These are phyloP conservation scores for Dyspetes luteomarginatus DNA, from an alignment of 2,888 invertebrate species.

Conservation along the genomic window DNA sequence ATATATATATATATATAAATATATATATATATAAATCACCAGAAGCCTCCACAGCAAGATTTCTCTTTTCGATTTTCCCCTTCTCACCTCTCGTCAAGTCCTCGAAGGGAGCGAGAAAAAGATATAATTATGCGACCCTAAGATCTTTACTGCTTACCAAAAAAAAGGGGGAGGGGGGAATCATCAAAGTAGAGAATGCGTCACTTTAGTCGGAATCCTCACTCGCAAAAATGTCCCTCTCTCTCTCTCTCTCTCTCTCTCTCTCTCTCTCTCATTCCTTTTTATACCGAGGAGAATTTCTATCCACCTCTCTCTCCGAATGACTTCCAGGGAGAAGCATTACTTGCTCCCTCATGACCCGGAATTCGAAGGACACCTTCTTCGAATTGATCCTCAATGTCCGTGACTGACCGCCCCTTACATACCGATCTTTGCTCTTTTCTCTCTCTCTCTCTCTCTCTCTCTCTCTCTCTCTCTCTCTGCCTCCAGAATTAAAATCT, in stretches of 20 bases:
- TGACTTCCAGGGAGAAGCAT: constrained; percentile 65
- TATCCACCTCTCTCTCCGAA: constrained; percentile 38
- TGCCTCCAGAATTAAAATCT: no score
- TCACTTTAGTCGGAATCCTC: constrained; percentile 75
- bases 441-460: no score
- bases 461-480: no score
- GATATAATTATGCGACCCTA: constrained; percentile 43
- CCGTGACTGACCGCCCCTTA: constrained; percentile 30
- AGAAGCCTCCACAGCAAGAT: constrained; percentile 21
- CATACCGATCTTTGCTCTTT: constrained; percentile 7
- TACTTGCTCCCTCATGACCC: constrained; percentile 66
- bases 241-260: constrained; percentile 29
- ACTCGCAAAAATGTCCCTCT: no score
- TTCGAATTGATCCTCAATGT: constrained; percentile 58
- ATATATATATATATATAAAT: neutral
- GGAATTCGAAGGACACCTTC: constrained; percentile 69
- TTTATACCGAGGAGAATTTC: constrained; percentile 20
- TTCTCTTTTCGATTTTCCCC: constrained; percentile 9
- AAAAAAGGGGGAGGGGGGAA: constrained; percentile 14
- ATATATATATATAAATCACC: constrained; percentile 1
- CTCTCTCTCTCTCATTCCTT: constrained; percentile 35
- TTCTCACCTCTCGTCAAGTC: constrained; percentile 12
- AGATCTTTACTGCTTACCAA: constrained; percentile 29
- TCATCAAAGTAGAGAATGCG: constrained; percentile 70
- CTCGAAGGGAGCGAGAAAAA: constrained; percentile 13